Conservation (phyloP, 2,888 invertebrate species). For the Nemotelus pantherinus region DNA sequence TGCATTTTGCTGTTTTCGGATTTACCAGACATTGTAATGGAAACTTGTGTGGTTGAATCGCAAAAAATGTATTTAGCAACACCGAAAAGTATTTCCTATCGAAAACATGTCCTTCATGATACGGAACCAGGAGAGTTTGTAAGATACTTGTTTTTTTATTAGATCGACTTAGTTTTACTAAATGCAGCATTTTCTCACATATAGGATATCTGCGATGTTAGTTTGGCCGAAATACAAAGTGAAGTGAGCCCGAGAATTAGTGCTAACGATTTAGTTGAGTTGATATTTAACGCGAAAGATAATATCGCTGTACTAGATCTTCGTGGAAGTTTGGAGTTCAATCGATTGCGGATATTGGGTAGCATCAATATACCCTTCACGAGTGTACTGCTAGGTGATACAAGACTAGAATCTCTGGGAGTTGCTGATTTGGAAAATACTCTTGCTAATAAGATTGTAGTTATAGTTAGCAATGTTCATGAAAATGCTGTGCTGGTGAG, state of each 20-base stretch:
- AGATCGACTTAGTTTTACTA: too few relatives aligned
- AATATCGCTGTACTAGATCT: conserved; percentile 75
- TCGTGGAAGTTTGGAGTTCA: conserved; percentile 68
- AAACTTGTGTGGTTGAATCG: conserved; percentile 89
- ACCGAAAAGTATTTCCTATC: conserved; percentile 86
- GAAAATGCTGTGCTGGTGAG: conserved; percentile 79
- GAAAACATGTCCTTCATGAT: conserved; percentile 76
- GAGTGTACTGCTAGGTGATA: conserved; percentile 76
- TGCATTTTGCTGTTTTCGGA: conserved; percentile 99
- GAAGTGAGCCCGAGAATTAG: conserved; percentile 87
- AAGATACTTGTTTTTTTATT: conserved; percentile 45
- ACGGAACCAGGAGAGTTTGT: conserved; percentile 60
- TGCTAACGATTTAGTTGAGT: conserved; percentile 81
- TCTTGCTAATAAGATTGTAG: conserved; percentile 73
- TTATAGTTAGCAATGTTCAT: conserved; percentile 81
- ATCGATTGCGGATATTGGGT: conserved; percentile 79
- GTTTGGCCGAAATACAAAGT: conserved; percentile 74
- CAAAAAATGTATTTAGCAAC: conserved; percentile 85
- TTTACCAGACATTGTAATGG: conserved; percentile 96
- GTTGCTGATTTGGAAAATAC: conserved; percentile 70
- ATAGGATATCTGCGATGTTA: conserved; percentile 76
- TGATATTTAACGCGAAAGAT: conserved; percentile 71
- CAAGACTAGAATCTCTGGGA: conserved; percentile 76
- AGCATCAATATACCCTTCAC: conserved; percentile 92
- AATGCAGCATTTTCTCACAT: conserved; percentile 52